Evolutionary conservation across 1,140 invertebrate species (phyloP), one percentile per base, ranked within the genome.

Genomic region (Tenebrio molitor): DNA sequence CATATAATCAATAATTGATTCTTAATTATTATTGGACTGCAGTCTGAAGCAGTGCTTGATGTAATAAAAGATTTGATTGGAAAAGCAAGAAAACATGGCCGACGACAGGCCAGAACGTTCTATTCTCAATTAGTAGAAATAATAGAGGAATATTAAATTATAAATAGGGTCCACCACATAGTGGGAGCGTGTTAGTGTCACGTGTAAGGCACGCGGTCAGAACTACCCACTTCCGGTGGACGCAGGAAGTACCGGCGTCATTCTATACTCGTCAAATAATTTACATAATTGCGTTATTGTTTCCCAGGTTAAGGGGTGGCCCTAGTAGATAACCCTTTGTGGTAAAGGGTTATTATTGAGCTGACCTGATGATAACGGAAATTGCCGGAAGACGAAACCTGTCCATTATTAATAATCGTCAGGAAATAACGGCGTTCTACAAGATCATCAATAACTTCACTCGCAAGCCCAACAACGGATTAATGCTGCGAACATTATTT

Each of bases 221-320:
- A 74, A 78, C 75, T 69, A 71, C 72, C 76, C 71, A 76, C 75
- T 78, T 78, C 76, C 76, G 72, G 42, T 29, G 6, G 50, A 33
- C 67, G 23, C 74, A 74, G 76, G 76, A 78, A 76, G 76, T 74
- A 65, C 34, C 33, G 44, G 58, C 75, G 75, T 76, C 70, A 76
- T 66, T 74, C 62, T 69, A 76, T 78, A 68, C 70, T 78, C 76
- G 65, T 78, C 76, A 74, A 78, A 78, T 76, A 78, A 78, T 78
- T 76, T 74, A 64, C 76, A 72, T 78, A 76, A 78, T 78, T 78
- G 73, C 74, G 72, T 73, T 71, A 77, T 77, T 76, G 67, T 71
- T 73, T 74, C 71, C 39, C 62, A 73, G 63, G 71, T 63, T 67
- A 25, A 33, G 72, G 72, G 73, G 63, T 65, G 62, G 33, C 33